A percentile compares a stretch with the other conserved stretches of the same genome.
These are phyloP conservation scores for Aphodius granarius DNA, from an alignment of 2,888 invertebrate genomes.

Conservation along the genomic window DNA sequence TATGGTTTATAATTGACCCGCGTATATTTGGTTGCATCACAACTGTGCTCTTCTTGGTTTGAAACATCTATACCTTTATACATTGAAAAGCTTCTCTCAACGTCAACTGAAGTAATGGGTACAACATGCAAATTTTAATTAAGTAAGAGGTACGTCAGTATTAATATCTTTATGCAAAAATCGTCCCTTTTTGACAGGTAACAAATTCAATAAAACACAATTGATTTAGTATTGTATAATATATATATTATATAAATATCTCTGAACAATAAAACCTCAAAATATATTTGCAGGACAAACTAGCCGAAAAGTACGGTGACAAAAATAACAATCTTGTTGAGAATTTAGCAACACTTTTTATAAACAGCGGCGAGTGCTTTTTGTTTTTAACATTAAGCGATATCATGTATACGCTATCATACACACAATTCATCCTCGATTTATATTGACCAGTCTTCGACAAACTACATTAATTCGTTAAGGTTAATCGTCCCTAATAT, in stretches of 20 bases:
- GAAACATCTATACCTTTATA: too few species aligned
- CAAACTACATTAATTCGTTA: constrained; percentile 13
- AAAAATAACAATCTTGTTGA: constrained; percentile 8
- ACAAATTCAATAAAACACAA: neutral
- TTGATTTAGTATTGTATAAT: neutral
- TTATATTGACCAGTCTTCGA: constrained; percentile 12
- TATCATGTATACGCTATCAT: neutral
- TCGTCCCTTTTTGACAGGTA: too few species aligned
- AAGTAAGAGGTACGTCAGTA: too few species aligned
- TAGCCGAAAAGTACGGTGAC: neutral
- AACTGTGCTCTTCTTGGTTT: too few species aligned
- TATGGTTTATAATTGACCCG: too few species aligned
- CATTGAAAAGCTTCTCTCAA: too few species aligned
- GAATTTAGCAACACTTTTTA: neutral
- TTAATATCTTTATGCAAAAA: too few species aligned
- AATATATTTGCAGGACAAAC: constrained; percentile 2
- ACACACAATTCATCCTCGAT: neutral
- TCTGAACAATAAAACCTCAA: constrained; percentile 9
- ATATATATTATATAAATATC: constrained; percentile 2
- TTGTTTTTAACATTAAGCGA: constrained; percentile 1
- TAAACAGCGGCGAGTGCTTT: neutral
- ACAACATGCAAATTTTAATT: too few species aligned
- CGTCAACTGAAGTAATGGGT: too few species aligned
- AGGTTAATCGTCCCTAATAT: neutral
- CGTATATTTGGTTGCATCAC: too few species aligned